Evolutionary conservation across 1,140 invertebrate species (phyloP).

Genomic region (Batillaria attramentaria): DNA sequence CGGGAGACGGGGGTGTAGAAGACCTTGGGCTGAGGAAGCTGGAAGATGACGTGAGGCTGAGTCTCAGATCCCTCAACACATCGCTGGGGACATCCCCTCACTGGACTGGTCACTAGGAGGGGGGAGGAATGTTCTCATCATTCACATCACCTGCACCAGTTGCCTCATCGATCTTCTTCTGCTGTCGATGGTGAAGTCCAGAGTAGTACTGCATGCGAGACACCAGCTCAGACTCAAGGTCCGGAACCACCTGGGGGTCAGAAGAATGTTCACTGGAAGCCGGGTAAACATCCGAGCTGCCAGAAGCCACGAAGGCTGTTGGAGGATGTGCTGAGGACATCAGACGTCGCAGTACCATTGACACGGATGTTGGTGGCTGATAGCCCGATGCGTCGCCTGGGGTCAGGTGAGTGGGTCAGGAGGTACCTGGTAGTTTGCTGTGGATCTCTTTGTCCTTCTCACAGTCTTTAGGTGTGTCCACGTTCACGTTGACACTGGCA

Average conservation of each 20-base stretch:
- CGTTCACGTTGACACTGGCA: constrained; percentile 3
- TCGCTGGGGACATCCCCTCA: constrained; percentile 2
- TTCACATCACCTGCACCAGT: background rate
- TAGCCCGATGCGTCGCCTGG: background rate
- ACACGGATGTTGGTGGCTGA: background rate
- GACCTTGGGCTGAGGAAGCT: no score
- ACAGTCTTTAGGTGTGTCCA: background rate
- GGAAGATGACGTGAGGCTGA: background rate
- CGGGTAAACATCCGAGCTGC: constrained; percentile 53
- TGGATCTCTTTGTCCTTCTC: constrained; percentile 14
- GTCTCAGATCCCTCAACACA: constrained; percentile 26
- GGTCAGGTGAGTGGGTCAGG: background rate
- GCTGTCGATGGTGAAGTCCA: constrained; percentile 61
- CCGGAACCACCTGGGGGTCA: constrained; percentile 58
- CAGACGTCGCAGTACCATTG: background rate
- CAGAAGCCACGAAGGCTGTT: constrained; percentile 35
- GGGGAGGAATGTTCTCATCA: constrained; percentile 15
- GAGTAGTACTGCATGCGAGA: constrained; percentile 62
- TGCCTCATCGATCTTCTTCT: constrained; percentile 56
- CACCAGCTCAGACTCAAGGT: constrained; percentile 57
- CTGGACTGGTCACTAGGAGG: background rate
- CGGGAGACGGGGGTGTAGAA: no score
- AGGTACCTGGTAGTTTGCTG: constrained; percentile 7
- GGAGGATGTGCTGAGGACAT: constrained; percentile 45
- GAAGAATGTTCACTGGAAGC: constrained; percentile 48